Evolutionary conservation across 2,797 vertebrate species (phyloP).

Genomic region (Gallinago nigripennis): DNA sequence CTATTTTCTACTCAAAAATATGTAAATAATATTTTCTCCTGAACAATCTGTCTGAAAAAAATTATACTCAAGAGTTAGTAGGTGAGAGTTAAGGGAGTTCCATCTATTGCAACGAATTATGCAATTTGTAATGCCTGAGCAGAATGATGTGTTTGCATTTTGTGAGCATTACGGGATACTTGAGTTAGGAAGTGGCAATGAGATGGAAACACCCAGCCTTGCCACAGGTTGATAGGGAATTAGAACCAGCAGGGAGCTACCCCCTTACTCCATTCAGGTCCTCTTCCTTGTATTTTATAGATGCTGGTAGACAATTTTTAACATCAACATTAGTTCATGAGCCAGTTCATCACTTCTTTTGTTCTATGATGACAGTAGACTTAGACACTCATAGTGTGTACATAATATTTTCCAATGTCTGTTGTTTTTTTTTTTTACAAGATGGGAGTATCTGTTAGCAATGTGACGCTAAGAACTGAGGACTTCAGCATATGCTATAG

Average conservation of each 20-base stretch:
- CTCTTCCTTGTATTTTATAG: neutral
- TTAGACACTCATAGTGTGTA: neutral
- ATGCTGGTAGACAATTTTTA: neutral
- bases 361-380: neutral
- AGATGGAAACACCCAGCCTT: neutral
- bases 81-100: neutral
- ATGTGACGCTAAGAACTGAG: neutral
- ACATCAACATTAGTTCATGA: neutral
- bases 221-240: neutral
- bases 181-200: neutral
- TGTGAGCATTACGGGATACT: neutral
- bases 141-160: neutral
- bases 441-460: neutral
- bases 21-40: neutral
- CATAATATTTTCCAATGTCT: neutral
- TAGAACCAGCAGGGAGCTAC: neutral
- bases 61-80: neutral
- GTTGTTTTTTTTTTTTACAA: neutral
- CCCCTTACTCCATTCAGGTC: neutral
- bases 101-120: rapidly evolving
- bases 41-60: neutral
- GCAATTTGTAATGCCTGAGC: neutral
- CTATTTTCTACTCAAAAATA: neutral
- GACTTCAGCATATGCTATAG: neutral
- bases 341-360: neutral